Base-by-base conservation (phyloP, 2,113 vertebrate species). In the Myrmecobius fasciatus region DNA sequence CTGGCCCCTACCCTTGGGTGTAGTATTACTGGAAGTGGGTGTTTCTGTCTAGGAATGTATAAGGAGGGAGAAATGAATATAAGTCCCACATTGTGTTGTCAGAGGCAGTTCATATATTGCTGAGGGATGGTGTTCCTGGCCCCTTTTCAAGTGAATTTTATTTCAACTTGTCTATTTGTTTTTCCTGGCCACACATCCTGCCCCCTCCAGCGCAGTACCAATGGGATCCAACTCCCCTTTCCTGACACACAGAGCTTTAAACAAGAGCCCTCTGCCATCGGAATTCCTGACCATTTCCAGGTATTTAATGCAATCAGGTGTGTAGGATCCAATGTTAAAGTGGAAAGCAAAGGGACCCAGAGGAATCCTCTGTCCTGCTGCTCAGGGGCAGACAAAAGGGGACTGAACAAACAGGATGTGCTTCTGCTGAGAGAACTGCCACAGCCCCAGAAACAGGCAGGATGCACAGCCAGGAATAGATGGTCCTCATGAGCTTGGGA, bases 231-330 rank as follows among this genome's bases (percentile, higher is more conserved):
- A 95, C 96, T 98, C 96, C 97, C 97, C 97, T 97, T 98, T 98
- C 98, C 98, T 98, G 98, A 97, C 95, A 96, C 96, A 97, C 96
- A 97, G 96, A 96, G 96, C 97, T 98, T 98, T 98, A 97, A 98
- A 98, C 97, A 98, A 97, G 98, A 97, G 98, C 98, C 51, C 95
- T 97, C 97, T 98, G 98, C 98, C 98, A 98, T 99, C 98, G 98
- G 98, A 98, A 98, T 98, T 98, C 98, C 98, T 98, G 97, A 97
- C 98, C 98, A 98, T 97, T 99, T 99, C 98, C 98, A 99, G 98
- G 98, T 98, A 99, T 98, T 98, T 97, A 99, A 97, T 95, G 91
- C 93, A 97, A 97, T 97, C 98, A 96, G 90, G 97, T 98, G 98
- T 94, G 95, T 96, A 95, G 95, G 98, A 98, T 98, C 98, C 98